Evolutionary conservation across 2,797 vertebrate species (phyloP).

Genomic region (Micrastur ruficollis): DNA sequence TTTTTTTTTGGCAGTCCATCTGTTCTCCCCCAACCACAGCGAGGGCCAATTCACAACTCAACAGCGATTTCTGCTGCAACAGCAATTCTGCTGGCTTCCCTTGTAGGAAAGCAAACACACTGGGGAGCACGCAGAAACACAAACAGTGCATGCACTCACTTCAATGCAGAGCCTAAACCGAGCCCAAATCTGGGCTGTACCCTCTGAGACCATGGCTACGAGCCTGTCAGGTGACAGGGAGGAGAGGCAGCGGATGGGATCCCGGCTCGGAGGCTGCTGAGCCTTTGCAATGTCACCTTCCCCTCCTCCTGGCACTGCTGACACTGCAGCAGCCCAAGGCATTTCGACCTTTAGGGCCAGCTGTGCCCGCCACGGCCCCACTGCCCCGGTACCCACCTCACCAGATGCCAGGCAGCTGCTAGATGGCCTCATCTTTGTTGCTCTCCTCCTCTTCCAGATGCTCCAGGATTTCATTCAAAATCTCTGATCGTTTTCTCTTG

Average conservation of each 20-base stretch:
- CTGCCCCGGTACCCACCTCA: not conserved
- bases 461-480: constrained; percentile 87
- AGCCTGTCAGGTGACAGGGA: not conserved
- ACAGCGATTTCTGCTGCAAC: not conserved
- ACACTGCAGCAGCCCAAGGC: not conserved
- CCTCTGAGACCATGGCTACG: not conserved
- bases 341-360: not conserved
- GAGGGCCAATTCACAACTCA: not conserved
- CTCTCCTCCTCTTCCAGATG: constrained; percentile 81
- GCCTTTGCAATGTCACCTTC: not conserved
- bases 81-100: not conserved
- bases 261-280: not conserved
- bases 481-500: constrained; percentile 82
- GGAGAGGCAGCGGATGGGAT: not conserved
- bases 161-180: fast-evolving
- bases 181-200: not conserved
- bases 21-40: not conserved
- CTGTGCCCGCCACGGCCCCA: not conserved
- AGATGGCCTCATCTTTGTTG: constrained; percentile 19
- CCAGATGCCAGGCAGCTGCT: not conserved
- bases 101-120: not conserved
- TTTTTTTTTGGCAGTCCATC: not conserved
- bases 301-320: fast-evolving
- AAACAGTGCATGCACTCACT: fast-evolving
- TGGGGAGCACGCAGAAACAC: not conserved